phyloP scores from a whole-genome alignment of 2,113 vertebrate species.

The Butastur rufipennis region DNA sequence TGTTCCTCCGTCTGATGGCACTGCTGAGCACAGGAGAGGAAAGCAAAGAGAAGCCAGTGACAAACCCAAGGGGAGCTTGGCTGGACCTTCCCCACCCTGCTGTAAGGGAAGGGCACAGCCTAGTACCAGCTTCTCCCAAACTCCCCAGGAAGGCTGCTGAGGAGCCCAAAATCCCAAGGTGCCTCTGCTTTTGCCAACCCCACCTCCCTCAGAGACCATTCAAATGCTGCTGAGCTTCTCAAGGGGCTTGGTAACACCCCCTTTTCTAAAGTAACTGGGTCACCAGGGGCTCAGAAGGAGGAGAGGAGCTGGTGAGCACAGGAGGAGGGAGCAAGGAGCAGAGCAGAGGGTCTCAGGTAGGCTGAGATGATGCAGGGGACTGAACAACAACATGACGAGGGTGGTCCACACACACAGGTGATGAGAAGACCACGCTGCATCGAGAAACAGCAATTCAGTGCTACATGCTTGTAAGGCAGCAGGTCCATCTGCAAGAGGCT shows the following conservation, averaged over 20 bases:
- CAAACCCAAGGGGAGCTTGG: background rate
- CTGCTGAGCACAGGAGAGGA: background rate
- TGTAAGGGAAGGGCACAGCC: background rate
- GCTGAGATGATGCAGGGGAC: background rate
- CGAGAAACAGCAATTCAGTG: background rate
- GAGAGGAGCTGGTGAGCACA: background rate
- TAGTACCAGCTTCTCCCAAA: background rate
- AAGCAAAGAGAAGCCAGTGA: background rate
- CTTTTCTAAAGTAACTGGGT: background rate
- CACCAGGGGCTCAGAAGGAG: background rate
- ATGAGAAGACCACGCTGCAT: accelerated
- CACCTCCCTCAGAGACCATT: background rate
- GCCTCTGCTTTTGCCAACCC: background rate
- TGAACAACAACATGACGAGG: background rate
- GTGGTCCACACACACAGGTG: background rate
- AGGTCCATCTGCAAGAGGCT: background rate
- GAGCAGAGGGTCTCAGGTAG: background rate
- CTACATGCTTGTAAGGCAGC: background rate
- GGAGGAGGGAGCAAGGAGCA: background rate
- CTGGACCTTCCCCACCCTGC: background rate
- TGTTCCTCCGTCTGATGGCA: background rate
- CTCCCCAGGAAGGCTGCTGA: background rate
- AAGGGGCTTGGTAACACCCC: background rate
- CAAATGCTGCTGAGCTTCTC: background rate
- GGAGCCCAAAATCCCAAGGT: background rate